Evolutionary conservation across 2,888 invertebrate species (phyloP), one percentile per base, ranked within the genome.

Genomic region (Thera britannica): DNA sequence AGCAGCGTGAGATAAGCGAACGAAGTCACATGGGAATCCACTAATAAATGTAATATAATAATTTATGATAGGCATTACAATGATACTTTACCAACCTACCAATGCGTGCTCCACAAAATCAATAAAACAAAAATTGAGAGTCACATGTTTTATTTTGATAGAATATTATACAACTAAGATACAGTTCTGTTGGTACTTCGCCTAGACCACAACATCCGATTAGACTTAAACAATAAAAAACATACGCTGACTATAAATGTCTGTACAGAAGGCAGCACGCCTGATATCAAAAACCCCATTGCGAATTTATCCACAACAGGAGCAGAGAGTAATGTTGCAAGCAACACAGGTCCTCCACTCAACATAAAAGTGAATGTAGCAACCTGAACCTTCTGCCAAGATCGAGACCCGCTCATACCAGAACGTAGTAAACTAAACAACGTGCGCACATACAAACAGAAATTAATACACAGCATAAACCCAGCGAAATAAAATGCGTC

Each of bases 211-310:
- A 62, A 34, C 0, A 59, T 62, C 7, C 71, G 66, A 58, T 71
- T 68, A 44, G 58, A 49, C 46, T 68, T 71, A 12, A 71, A 67
- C 56, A 64, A 23, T n/a, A 68, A 52, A 44, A 71, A 71, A 23
- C 58, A 64, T n/a, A 67, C 44, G 5, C 9, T 49, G 3, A 69
- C 35, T 9, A 51, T 65, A 1, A 65, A 4, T 52, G 46, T 65
- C 11, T 69, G 69, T 57, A 63, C 11, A 0, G 59, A 38, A 23
- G 63, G 67, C 34, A 68, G 12, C 34, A 62, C 35, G 54, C 12
- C 58, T 2, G 58, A n/a, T 1, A 67, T 38, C 44, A 62, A 34
- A 41, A 44, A 59, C 9, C 2, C 34, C 7, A 49, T 6, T 1
- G 23, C n/a, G 7, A 36, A 62, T 38, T 52, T 57, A 6, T 62